Percentiles rank a stretch among this genome's conserved stretches.
Evolutionary conservation across 92 coral and sea anemone species (phyloP).

Genomic region (Epizoanthus ramosus): DNA sequence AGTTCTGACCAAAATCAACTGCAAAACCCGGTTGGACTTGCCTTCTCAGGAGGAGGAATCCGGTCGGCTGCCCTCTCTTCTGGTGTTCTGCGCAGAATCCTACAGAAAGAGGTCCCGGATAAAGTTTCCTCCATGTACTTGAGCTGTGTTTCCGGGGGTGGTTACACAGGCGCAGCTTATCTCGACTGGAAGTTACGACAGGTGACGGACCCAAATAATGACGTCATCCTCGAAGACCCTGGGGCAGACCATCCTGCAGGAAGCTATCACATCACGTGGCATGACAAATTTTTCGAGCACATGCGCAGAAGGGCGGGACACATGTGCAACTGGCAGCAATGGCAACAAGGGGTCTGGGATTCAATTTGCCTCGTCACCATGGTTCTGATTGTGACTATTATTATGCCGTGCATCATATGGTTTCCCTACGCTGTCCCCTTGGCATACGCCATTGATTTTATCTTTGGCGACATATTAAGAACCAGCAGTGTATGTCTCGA

Average conservation of each 20-base stretch:
- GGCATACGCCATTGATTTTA: slow-evolving; percentile 34
- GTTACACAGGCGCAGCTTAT: slow-evolving; percentile 9
- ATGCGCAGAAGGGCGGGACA: slow-evolving; percentile 54
- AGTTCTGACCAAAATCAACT: no score
- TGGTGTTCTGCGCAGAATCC: slow-evolving; percentile 13
- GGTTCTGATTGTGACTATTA: slow-evolving; percentile 30
- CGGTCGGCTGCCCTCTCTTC: slow-evolving; percentile 13
- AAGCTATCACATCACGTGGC: neutral
- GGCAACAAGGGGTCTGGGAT: slow-evolving; percentile 38
- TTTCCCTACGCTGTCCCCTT: slow-evolving; percentile 52
- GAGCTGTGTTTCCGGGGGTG: slow-evolving; percentile 10
- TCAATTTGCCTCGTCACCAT: slow-evolving; percentile 18
- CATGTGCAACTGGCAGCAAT: slow-evolving; percentile 57
- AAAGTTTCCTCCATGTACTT: neutral
- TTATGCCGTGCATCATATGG: slow-evolving; percentile 48
- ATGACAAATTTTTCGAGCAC: slow-evolving; percentile 45
- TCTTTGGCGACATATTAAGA: slow-evolving; percentile 44
- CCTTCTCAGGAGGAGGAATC: slow-evolving; percentile 5
- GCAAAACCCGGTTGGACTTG: neutral
- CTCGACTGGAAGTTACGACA: neutral
- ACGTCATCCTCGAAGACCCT: neutral
- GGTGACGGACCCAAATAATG: no score
- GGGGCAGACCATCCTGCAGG: neutral
- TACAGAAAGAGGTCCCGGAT: slow-evolving; percentile 1
- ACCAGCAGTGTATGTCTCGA: slow-evolving; percentile 3